Base-by-base conservation (phyloP, 2,888 invertebrate species). In the Orthosia gothica region DNA sequence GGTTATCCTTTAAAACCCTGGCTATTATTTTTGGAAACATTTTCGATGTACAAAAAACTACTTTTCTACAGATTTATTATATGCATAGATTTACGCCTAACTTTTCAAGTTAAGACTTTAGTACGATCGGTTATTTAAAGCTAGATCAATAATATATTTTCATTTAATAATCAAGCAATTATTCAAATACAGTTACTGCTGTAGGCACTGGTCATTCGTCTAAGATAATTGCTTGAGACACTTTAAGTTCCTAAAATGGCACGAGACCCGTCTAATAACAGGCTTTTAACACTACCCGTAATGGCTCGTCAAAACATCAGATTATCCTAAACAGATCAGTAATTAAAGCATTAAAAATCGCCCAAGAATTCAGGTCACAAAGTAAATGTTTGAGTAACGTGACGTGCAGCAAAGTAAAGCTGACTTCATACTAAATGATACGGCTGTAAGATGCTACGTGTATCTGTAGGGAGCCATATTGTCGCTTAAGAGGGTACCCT, bases 311-410 rank as follows among this genome's bases (percentile, higher is more conserved):
- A 83, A 70, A 78, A 77, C 69, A 70, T 73, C 70, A 83, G 61
- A 64, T 81, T 79, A 76, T 76, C 55, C 64, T 67, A 79, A 86
- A 74, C 73, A 82, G 80, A 74, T 57, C 59, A 66, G 81, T 78
- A 86, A 87, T 86, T 86, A 86, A 76, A 76, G 80, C 83, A 84
- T 86, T 81, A 84, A 87, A 79, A 77, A 81, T 78, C 68, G 67
- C 70, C 76, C 68, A 79, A 81, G 81, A 81, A 82, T 84, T 81
- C 78, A 82, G 86, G 87, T 82, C 74, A 81, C 82, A 84, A 86
- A 83, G 88, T 86, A 89, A 88, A 90, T 89, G 88, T 91, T 90
- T 91, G 86, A 88, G 81, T 88, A 87, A 88, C 86, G 82, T 83
- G 88, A 81, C 83, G 83, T 82, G 84, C 76, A 82, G 67, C 40